Evolutionary conservation across 2,113 vertebrate species (phyloP).

Genomic region (Gallinago jamesoni): DNA sequence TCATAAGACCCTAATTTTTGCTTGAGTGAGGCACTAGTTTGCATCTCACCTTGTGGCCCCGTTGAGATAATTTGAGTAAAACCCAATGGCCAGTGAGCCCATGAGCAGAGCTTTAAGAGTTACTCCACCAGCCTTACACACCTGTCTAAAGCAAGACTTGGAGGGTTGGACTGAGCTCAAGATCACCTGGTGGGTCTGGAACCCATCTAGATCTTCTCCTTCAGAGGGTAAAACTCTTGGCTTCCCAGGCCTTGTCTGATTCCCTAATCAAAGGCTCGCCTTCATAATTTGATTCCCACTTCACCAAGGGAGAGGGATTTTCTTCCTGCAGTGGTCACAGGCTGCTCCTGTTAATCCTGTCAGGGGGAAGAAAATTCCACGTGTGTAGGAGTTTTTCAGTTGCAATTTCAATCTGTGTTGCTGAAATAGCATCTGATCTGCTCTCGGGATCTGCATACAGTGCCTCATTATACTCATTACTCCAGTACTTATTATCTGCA

Average conservation of each 20-base stretch:
- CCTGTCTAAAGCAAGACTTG: background rate
- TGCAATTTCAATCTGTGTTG: background rate
- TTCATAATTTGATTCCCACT: background rate
- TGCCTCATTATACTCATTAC: conserved; percentile 71
- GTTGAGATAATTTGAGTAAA: background rate
- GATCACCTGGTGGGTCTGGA: background rate
- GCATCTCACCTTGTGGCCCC: background rate
- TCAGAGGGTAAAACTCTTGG: background rate
- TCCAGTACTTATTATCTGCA: conserved; percentile 72
- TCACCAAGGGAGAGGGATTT: background rate
- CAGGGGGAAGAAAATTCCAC: background rate
- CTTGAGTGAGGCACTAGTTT: background rate
- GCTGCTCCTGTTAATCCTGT: background rate
- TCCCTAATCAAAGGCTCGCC: fast-evolving
- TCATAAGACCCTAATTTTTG: background rate
- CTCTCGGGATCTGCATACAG: conserved; percentile 48
- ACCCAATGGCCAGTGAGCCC: background rate
- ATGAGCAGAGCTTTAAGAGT: background rate
- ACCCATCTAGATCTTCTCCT: background rate
- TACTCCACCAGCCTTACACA: background rate
- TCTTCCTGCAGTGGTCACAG: background rate
- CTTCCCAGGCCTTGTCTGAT: background rate
- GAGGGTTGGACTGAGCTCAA: background rate
- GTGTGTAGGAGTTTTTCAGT: background rate
- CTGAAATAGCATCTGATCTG: conserved; percentile 55